phyloP scores from a whole-genome alignment of 2,113 vertebrate species.

The Morone saxatilis region DNA sequence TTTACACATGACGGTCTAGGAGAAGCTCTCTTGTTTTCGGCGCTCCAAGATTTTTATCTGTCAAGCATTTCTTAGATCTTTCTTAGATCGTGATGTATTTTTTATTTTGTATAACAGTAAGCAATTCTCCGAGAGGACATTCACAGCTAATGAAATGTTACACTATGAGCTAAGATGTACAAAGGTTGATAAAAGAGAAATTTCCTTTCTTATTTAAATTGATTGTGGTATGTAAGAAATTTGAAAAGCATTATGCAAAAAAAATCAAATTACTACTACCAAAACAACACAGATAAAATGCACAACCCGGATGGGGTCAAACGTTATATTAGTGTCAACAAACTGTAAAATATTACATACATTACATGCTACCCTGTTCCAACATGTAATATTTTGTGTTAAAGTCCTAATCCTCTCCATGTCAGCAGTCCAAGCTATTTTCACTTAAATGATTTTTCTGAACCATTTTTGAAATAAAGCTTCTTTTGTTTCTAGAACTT shows the following conservation, averaged over 20 bases:
- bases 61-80: conserved; percentile 8
- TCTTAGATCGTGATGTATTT: background rate
- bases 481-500: no score
- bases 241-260: background rate
- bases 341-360: background rate
- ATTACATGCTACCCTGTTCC: background rate
- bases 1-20: background rate
- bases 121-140: background rate
- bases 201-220: background rate
- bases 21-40: background rate
- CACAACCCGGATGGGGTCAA: background rate
- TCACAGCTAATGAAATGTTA: background rate
- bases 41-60: conserved; percentile 16
- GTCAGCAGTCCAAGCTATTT: background rate
- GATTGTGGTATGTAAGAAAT: background rate
- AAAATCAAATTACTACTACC: background rate
- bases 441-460: no score
- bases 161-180: background rate
- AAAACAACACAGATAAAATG: background rate
- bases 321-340: background rate
- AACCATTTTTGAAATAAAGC: no score
- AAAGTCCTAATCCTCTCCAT: background rate
- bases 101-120: background rate
- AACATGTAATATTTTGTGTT: background rate
- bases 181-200: background rate